phyloP scores from a whole-genome alignment of 2,797 vertebrate species.

The Poecilia velifera region DNA sequence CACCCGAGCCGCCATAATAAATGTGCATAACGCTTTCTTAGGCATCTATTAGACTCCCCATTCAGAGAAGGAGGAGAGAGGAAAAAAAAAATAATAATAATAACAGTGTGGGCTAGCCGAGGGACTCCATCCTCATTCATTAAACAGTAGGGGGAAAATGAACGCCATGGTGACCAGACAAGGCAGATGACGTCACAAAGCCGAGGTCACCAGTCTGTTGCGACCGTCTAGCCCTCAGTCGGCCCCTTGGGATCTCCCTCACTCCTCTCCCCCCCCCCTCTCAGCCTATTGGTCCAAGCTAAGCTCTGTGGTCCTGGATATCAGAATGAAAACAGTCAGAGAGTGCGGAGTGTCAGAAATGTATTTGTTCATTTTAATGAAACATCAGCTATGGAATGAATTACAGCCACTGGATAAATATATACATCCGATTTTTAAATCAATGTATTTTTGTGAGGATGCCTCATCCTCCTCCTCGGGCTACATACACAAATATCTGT shows the following conservation, averaged over 20 bases:
- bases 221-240: conserved; percentile 71
- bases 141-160: conserved; percentile 71
- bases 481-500: conserved; percentile 47
- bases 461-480: conserved; percentile 61
- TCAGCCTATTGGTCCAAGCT: conserved; percentile 51
- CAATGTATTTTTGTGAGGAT: conserved; percentile 31
- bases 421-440: conserved; percentile 31
- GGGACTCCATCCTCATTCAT: conserved; percentile 61
- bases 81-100: conserved; percentile 8
- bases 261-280: conserved; percentile 49
- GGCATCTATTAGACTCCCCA: conserved; percentile 14
- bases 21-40: conserved; percentile 19
- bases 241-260: conserved; percentile 69
- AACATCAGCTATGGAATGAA: conserved; percentile 31
- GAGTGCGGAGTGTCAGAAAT: conserved; percentile 43
- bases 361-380: conserved; percentile 52
- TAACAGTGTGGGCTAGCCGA: conserved; percentile 41
- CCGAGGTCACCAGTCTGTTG: conserved; percentile 77
- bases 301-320: conserved; percentile 54
- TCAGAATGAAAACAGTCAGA: conserved; percentile 58
- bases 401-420: conserved; percentile 9
- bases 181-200: conserved; percentile 76
- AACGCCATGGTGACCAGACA: conserved; percentile 75
- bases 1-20: conserved; percentile 23
- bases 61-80: conserved; percentile 15